Evolutionary conservation across 2,888 invertebrate genomes (phyloP).

Genomic region (Norana najaformis): DNA sequence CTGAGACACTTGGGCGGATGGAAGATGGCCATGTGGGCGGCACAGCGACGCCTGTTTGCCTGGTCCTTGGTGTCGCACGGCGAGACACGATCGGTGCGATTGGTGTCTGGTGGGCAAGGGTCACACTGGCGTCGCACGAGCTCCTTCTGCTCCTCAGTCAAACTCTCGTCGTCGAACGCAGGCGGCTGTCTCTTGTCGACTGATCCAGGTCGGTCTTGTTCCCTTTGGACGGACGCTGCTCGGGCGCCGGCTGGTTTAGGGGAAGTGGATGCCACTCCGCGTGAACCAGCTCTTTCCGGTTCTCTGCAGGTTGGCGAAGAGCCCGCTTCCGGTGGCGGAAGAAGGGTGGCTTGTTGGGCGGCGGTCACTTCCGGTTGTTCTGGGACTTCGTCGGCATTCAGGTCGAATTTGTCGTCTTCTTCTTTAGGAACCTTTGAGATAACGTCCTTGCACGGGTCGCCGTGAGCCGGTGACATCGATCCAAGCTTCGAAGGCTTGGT

Average conservation of each 20-base stretch:
- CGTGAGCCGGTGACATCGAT: conserved; percentile 20
- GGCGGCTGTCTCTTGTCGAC: neutral
- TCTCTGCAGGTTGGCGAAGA: neutral
- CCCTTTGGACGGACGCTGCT: neutral
- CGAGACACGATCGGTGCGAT: neutral
- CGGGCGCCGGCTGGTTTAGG: neutral
- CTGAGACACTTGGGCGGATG: conserved; percentile 24
- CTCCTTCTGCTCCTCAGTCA: neutral
- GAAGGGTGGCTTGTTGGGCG: neutral
- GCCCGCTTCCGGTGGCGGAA: neutral
- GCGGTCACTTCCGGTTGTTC: conserved; percentile 16
- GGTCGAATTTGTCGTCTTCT: neutral
- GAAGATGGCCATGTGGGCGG: conserved; percentile 24
- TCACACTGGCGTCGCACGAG: neutral
- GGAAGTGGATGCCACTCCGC: neutral
- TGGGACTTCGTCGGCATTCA: neutral
- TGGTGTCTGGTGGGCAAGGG: neutral
- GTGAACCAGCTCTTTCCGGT: neutral
- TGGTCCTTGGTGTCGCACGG: conserved; percentile 8
- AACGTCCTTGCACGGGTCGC: conserved; percentile 23
- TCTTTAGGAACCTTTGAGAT: conserved; percentile 15
- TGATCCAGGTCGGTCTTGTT: neutral
- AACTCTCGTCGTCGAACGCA: neutral
- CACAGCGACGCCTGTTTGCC: neutral
- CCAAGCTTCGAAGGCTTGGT: conserved; percentile 8